phyloP scores from a whole-genome alignment of 2,797 vertebrate genomes.

The Danio tinwini region DNA sequence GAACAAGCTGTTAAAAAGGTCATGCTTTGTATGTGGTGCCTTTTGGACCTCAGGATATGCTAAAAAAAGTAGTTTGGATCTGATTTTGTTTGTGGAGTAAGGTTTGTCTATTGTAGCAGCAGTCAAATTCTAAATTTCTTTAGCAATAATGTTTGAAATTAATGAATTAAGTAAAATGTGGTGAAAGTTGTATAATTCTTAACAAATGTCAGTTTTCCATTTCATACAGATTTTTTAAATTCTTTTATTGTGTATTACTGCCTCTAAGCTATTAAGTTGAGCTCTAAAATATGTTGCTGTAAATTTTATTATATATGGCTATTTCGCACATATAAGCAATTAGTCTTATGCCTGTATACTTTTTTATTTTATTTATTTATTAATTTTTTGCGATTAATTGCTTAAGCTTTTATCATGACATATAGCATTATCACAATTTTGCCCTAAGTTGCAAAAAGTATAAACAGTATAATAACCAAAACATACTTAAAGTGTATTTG shows the following conservation, averaged over 20 bases:
- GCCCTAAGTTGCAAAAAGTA: no score
- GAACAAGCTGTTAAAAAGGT: conserved; percentile 22
- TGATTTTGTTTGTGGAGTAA: not conserved
- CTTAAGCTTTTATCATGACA: no score
- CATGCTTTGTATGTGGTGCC: not conserved
- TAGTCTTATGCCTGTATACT: no score
- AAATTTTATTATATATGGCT: not conserved
- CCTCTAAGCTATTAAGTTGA: not conserved
- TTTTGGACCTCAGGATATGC: conserved; percentile 3
- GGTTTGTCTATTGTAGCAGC: not conserved
- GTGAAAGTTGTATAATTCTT: not conserved
- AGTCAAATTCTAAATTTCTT: not conserved
- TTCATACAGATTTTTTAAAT: not conserved
- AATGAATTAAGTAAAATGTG: not conserved
- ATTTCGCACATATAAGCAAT: not conserved
- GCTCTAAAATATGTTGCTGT: not conserved
- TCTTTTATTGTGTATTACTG: not conserved
- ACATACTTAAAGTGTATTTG: no score
- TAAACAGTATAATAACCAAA: no score
- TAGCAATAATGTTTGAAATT: not conserved
- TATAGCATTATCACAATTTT: no score
- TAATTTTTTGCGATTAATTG: no score
- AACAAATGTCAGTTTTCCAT: not conserved
- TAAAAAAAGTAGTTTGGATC: not conserved
- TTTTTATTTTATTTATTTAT: no score